Percentiles rank a stretch among this genome's conserved stretches.
These are phyloP conservation scores for Thomomys bottae DNA, from an alignment of 2,113 vertebrate genomes.

Conservation along the genomic window DNA sequence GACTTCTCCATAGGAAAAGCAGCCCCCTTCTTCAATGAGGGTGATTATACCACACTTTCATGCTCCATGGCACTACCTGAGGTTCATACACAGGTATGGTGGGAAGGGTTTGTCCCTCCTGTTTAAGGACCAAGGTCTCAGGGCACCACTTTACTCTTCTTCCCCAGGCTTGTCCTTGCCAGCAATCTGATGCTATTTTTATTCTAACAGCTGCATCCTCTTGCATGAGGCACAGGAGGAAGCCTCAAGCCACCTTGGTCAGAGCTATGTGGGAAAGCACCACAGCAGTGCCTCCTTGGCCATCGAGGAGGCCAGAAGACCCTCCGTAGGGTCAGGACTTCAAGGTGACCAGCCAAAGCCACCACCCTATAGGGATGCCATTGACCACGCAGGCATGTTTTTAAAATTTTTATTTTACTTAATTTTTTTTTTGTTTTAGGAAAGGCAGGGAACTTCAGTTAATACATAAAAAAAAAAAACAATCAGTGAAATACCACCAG, in stretches of 20 bases:
- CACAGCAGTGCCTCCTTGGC: neutral
- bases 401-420: too few species aligned
- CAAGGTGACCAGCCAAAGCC: neutral
- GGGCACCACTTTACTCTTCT: neutral
- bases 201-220: constrained; percentile 62
- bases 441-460: neutral
- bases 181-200: constrained; percentile 37
- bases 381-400: neutral
- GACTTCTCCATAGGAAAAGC: neutral
- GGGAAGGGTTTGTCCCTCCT: neutral
- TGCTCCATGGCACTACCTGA: neutral
- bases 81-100: neutral
- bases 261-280: neutral
- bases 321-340: neutral
- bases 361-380: neutral
- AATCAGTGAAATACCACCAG: too few species aligned
- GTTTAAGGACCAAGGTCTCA: neutral
- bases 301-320: neutral
- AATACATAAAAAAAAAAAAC: neutral
- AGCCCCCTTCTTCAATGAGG: too few species aligned
- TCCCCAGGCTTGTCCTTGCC: neutral
- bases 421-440: too few species aligned
- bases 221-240: constrained; percentile 18
- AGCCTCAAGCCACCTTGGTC: constrained; percentile 1
- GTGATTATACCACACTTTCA: too few species aligned